Evolutionary conservation across 2,797 vertebrate genomes (phyloP).

Genomic region (Neoniphon sammara): DNA sequence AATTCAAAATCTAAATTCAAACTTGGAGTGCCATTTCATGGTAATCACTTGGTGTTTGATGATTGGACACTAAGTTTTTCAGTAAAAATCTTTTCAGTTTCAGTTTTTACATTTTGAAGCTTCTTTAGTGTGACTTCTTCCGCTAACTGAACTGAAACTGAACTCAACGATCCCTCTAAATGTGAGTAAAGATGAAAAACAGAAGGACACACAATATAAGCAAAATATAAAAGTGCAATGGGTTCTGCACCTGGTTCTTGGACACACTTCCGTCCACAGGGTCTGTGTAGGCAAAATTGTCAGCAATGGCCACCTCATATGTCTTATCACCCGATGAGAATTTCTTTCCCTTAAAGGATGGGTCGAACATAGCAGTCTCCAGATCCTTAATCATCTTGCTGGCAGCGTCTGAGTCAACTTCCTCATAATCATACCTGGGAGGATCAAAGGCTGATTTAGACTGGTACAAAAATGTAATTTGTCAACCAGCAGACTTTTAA

Average conservation of each 20-base stretch:
- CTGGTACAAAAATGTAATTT: conserved; percentile 1
- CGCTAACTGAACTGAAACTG: neutral
- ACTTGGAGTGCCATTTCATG: neutral
- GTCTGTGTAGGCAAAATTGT: conserved; percentile 96
- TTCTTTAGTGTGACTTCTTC: neutral
- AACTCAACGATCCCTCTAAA: neutral
- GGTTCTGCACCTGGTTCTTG: conserved; percentile 90
- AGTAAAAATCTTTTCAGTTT: neutral
- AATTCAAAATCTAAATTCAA: conserved; percentile 1
- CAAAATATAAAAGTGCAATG: neutral
- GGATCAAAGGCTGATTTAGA: neutral
- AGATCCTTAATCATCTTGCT: conserved; percentile 96
- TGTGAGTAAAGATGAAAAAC: neutral
- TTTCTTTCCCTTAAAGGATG: conserved; percentile 91
- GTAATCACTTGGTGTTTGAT: neutral
- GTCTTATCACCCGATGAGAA: conserved; percentile 90
- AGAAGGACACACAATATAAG: neutral
- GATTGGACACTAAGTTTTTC: no score
- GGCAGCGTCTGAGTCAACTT: conserved; percentile 93
- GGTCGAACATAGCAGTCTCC: conserved; percentile 89
- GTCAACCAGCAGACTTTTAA: neutral
- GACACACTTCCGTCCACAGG: conserved; percentile 95
- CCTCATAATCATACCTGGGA: conserved; percentile 95
- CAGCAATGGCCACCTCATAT: conserved; percentile 91
- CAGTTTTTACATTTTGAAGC: neutral